Evolutionary conservation across 2,888 invertebrate species (phyloP), one percentile per base, ranked within the genome.

Genomic region (Melieria omissa): DNA sequence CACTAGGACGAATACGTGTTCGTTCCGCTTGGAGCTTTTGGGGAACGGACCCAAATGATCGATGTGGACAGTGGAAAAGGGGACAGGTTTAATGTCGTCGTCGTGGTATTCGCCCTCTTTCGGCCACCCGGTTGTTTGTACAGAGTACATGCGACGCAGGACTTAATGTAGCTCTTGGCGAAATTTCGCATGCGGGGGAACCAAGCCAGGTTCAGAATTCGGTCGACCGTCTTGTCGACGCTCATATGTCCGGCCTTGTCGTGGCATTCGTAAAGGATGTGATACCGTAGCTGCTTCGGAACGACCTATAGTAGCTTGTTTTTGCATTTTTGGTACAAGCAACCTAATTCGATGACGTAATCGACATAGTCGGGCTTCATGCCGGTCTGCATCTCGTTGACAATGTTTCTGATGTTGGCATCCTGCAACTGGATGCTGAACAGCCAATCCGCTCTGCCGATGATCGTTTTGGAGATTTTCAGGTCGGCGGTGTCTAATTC

Each of bases 91-190:
- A 7, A 70, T 62, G 4, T 60, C 47, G 46, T 67, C 65, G 44
- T 69, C 72, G 29, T 75, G 72, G 16, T 71, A 72, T 46, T 63
- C 12, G 9, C 61, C 49, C 47, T 65, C 65, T 12, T 45, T n/a
- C 58, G 29, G 12, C 41, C 60, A 16, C 16, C 60, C 16, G 60
- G 46, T 16, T 68, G 61, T 74, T 87, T 86, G 42, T 79, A 77
- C 63, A 83, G 84, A 4, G 85, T 60, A 70, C 86, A 88, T 7
- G 29, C 58, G 6, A 74, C 47, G n/a, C 63, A 63, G 9, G 63
- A 63, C 3, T 63, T 49, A 10, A 58, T 41, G 42, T 58, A 58
- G 4, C 47, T 47, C 29, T 47, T 63, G 14, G 41, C 29, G 12
- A 46, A 63, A 29, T 49, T 49, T 4, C 62, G 62, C 62, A 63